phyloP scores from a whole-genome alignment of 2,113 vertebrate genomes.

The Ranitomeya variabilis region DNA sequence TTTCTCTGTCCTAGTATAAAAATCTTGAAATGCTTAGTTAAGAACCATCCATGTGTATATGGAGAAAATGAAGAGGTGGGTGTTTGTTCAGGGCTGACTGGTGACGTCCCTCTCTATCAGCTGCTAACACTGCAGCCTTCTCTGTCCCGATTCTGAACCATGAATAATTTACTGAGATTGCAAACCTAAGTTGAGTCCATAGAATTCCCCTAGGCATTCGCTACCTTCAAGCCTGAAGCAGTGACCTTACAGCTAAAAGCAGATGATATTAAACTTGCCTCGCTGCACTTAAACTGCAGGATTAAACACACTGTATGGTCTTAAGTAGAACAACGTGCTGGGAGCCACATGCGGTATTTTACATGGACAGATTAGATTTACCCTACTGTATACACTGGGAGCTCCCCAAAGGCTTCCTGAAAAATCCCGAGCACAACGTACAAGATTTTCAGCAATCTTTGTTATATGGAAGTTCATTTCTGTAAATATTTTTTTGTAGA shows the following conservation, averaged over 20 bases:
- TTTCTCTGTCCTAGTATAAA: slow-evolving; percentile 11
- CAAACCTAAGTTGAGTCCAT: slow-evolving; percentile 47
- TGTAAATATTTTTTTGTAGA: background rate
- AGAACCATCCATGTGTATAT: slow-evolving; percentile 32
- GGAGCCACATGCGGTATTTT: background rate
- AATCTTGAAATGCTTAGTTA: slow-evolving; percentile 27
- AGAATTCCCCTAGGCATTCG: slow-evolving; percentile 46
- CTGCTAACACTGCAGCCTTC: slow-evolving; percentile 41
- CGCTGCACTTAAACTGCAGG: slow-evolving; percentile 42
- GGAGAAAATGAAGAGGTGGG: slow-evolving; percentile 29
- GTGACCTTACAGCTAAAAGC: slow-evolving; percentile 59
- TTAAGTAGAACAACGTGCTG: slow-evolving; percentile 36
- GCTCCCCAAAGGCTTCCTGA: background rate
- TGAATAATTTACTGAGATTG: slow-evolving; percentile 56
- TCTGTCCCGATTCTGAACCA: slow-evolving; percentile 54
- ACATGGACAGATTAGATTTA: slow-evolving; percentile 7
- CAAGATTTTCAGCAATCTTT: background rate
- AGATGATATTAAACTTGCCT: slow-evolving; percentile 55
- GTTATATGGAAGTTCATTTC: background rate
- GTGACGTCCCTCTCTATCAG: slow-evolving; percentile 35
- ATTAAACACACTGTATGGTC: slow-evolving; percentile 32
- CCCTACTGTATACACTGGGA: background rate
- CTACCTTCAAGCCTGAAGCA: slow-evolving; percentile 53
- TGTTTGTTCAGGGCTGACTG: slow-evolving; percentile 40
- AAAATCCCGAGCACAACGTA: background rate